Base-by-base conservation (phyloP, 2,113 vertebrate species). In the Microcebus griseorufus region DNA sequence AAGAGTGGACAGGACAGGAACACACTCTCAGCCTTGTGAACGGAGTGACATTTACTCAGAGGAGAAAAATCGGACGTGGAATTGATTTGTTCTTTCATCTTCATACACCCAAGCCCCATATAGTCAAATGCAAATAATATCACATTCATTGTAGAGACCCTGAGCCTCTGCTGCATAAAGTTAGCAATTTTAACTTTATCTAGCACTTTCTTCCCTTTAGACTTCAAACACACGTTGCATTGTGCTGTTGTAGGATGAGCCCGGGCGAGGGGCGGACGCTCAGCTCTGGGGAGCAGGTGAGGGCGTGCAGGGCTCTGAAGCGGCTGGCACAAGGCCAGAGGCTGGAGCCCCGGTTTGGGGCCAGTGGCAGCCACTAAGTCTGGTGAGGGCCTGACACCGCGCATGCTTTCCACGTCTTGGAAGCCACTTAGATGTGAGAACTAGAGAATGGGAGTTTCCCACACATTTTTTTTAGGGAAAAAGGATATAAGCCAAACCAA, bases 371-470 rank as follows among this genome's bases (percentile, higher is more conserved):
- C 65, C 4, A 2, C 45, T 17, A 45, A 17, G 8, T 32, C 27
- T 16, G 27, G 39, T 22, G 42, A 25, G 39, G 34, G 22, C 32
- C 60, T 27, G 60, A 60, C 20, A 23, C 62, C 6, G 23, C 1
- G 34, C 8, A 0, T 88, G 91, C 51, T 60, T 84, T 39, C 60
- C 76, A 86, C 69, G 78, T 48, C 76, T 34, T 34, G 58, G 5
- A 58, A 70, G 62, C 88, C 94, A 94, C 51, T 29, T 88, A 45
- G 76, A 70, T 25, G 53, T 62, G 9, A 88, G 67, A 90, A 76
- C 3, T 3, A 29, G 88, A 85, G 67, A 90, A 76, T 3, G 2
- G 17, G 87, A 94, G 22, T 48, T 23, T n/a, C 37, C 1, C 16
- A 82, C 2, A 9, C 7, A n/a, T 0, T 51, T 92, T 92, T 88